A percentile compares a stretch with the other conserved stretches of the same genome.
These are phyloP conservation scores for Australoheros facetus DNA, from an alignment of 2,797 vertebrate genomes.

Conservation along the genomic window DNA sequence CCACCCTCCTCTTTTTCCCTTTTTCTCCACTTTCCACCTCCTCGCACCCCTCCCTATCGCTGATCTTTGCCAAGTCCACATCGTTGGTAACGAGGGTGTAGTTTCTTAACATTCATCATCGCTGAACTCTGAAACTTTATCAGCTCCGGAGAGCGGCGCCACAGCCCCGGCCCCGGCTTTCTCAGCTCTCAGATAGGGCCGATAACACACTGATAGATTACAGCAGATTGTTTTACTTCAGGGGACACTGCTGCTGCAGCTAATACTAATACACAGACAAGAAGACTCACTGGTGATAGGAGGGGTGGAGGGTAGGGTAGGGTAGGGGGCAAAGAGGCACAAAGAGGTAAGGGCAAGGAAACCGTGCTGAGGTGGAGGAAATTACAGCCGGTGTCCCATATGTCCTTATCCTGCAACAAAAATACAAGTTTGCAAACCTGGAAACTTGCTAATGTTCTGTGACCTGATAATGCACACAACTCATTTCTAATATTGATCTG, in stretches of 20 bases:
- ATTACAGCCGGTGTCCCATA: constrained; percentile 41
- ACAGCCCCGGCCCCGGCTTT: constrained; percentile 87
- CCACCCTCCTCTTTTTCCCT: constrained; percentile 33
- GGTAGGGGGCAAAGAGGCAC: constrained; percentile 34
- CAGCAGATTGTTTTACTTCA: constrained; percentile 95
- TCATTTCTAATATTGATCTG: neutral
- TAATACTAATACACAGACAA: constrained; percentile 84
- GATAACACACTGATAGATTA: constrained; percentile 96
- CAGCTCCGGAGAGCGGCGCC: constrained; percentile 89
- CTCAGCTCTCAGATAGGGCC: constrained; percentile 90
- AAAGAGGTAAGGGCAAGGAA: constrained; percentile 44
- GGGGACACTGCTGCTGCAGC: constrained; percentile 85
- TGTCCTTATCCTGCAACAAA: constrained; percentile 18
- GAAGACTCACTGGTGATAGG: constrained; percentile 62
- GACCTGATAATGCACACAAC: neutral
- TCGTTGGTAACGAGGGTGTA: constrained; percentile 89
- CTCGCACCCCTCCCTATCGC: constrained; percentile 40
- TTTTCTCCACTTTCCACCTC: constrained; percentile 38
- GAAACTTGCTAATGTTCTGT: neutral
- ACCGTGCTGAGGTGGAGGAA: constrained; percentile 41
- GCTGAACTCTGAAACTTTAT: constrained; percentile 98
- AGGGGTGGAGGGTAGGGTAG: constrained; percentile 24
- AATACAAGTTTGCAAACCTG: neutral
- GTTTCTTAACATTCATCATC: constrained; percentile 97
- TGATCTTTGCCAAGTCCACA: constrained; percentile 87